Percentiles rank a stretch among this genome's conserved stretches.
Conservation (phyloP, 2,888 invertebrate species). For the Dioctria rufipes region DNA sequence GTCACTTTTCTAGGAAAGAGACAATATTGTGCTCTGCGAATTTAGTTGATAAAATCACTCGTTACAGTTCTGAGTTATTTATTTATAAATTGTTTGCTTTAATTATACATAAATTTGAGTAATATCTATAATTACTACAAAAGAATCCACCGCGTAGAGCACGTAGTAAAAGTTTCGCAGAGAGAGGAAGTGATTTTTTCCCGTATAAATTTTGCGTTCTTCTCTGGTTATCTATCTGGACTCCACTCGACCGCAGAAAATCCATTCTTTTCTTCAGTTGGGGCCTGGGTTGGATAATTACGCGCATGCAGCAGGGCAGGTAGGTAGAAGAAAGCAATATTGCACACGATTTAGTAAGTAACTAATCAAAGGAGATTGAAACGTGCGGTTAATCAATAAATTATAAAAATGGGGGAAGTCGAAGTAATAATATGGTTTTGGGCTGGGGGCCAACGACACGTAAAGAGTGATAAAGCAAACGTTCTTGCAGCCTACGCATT, state of each 20-base stretch:
- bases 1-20: conserved; percentile 26
- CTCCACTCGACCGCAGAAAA: background rate
- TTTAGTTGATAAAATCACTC: background rate
- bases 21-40: conserved; percentile 19
- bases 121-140: background rate
- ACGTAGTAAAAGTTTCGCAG: background rate
- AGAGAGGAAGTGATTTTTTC: conserved; percentile 29
- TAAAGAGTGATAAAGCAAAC: conserved; percentile 40
- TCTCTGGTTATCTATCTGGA: background rate
- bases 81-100: background rate
- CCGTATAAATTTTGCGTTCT: conserved; percentile 1
- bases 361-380: background rate
- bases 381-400: conserved; percentile 43
- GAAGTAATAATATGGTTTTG: conserved; percentile 29
- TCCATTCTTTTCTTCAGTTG: background rate
- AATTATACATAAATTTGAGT: too few relatives aligned
- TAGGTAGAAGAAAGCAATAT: background rate
- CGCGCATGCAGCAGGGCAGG: conserved; percentile 17
- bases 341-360: background rate
- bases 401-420: conserved; percentile 26
- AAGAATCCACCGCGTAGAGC: background rate
- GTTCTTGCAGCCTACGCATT: conserved; percentile 39
- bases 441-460: conserved; percentile 46
- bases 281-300: background rate
- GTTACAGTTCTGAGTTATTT: background rate